Evolutionary conservation across 2,797 vertebrate genomes (phyloP), one percentile per base, ranked within the genome.

Genomic region (Chlorospingus flavigularis): DNA sequence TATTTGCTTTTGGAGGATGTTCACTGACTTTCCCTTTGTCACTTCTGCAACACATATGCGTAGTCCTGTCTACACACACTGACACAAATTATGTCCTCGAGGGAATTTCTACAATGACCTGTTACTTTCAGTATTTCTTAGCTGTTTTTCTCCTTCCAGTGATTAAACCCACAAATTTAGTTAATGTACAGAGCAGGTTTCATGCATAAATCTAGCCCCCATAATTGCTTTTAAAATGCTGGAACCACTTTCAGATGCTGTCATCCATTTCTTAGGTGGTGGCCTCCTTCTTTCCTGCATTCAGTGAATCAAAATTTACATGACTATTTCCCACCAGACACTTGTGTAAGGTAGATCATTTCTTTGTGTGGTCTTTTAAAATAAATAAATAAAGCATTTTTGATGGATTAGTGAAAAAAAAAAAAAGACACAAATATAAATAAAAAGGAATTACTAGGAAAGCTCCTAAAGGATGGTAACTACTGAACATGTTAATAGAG

Each of bases 141-240:
- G 68, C 90, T 94, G 88, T 82, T 96, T 97, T 97, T 95, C 88
- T 94, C 90, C 88, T 95, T 95, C 66, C 40, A 78, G 68, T 92
- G 94, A 97, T 96, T 97, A 97, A 97, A 96, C 88, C 77, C 92
- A 95, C 96, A 97, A 95, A 95, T 97, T 96, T 93, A 94, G 88
- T 96, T 96, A 97, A 97, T 94, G 94, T 92, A 92, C 75, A 96
- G 83, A 97, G 93, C 96, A 97, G 96, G 86, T 93, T 96, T 95
- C 4, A 0, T 94, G 86, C 92, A 94, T 95, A 96, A 96, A 97
- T 97, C 95, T 95, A 94, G 90, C 83, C 65, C 47, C 40, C 39
- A 79, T 95, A 97, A 97, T 96, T 97, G 93, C 95, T 97, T 97
- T 96, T 93, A 97, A 97, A 97, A 97, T 91, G 86, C 94, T 92